These are phyloP conservation scores for Sylvilagus bachmani DNA, from an alignment of 2,113 vertebrate genomes.

Conservation along the genomic window DNA sequence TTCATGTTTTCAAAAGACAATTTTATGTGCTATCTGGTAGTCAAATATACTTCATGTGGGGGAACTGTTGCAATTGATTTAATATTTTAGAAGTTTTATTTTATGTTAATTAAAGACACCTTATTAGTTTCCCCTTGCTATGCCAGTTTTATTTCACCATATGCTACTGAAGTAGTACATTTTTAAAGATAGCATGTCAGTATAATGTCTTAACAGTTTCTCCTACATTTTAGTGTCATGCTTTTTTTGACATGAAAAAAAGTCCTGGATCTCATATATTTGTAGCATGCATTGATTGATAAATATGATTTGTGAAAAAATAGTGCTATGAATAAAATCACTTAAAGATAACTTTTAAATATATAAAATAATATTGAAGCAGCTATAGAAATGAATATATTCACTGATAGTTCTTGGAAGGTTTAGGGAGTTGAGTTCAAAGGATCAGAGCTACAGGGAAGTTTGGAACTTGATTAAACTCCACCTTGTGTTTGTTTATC, in stretches of 20 bases:
- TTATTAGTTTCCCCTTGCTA: not conserved
- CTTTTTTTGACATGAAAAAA: constrained; percentile 36
- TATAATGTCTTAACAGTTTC: constrained; percentile 11
- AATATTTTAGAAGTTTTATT: not conserved
- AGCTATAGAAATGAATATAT: not conserved
- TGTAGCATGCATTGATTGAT: not conserved
- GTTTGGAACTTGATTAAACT: not conserved
- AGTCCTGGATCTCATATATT: not conserved
- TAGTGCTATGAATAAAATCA: not conserved
- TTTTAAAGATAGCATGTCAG: not conserved
- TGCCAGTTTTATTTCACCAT: not conserved
- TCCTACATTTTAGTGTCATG: not conserved
- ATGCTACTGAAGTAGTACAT: not conserved
- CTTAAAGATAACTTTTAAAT: constrained; percentile 31
- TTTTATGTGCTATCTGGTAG: not conserved
- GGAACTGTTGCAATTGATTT: not conserved
- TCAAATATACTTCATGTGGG: not conserved
- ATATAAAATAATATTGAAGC: constrained; percentile 23
- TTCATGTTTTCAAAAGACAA: constrained; percentile 7
- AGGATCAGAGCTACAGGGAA: not conserved
- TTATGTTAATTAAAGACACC: not conserved
- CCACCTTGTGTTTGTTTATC: not conserved
- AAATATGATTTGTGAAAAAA: constrained; percentile 27
- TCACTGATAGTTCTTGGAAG: not conserved
- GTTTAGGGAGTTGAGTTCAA: not conserved